Evolutionary conservation across 2,797 vertebrate species (phyloP).

Genomic region (Neostethus bicornis): DNA sequence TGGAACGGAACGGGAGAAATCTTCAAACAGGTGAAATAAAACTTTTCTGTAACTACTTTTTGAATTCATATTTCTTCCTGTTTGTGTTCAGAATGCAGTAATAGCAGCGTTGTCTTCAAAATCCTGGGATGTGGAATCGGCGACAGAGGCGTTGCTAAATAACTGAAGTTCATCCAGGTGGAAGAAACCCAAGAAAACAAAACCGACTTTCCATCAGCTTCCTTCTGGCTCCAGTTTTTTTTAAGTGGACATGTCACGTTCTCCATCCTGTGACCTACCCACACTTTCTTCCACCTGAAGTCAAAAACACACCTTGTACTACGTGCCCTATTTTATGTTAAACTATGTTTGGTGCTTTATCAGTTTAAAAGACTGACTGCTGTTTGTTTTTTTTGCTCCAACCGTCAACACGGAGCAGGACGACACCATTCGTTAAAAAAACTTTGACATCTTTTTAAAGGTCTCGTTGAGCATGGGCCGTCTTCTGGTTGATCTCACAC

Average conservation of each 20-base stretch:
- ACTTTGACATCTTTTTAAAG: too few species aligned
- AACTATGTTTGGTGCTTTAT: conserved; percentile 3
- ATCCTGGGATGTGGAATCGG: conserved; percentile 98
- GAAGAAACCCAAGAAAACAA: conserved; percentile 70
- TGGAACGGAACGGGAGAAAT: too few species aligned
- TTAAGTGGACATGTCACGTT: conserved; percentile 48
- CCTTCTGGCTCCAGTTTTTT: conserved; percentile 48
- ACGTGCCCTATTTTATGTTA: conserved; percentile 19
- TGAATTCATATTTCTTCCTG: neutral
- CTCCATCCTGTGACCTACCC: conserved; percentile 41
- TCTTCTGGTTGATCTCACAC: conserved; percentile 20
- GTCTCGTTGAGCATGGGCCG: conserved; percentile 40
- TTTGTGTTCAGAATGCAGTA: conserved; percentile 89
- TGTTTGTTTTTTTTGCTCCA: too few species aligned
- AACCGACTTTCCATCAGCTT: conserved; percentile 57
- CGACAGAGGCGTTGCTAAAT: conserved; percentile 97
- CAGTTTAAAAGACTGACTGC: conserved; percentile 31
- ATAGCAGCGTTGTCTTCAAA: conserved; percentile 99
- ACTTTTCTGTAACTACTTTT: too few species aligned
- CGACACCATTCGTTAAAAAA: too few species aligned
- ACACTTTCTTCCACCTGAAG: conserved; percentile 15
- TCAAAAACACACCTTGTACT: conserved; percentile 36
- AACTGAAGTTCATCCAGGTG: conserved; percentile 87
- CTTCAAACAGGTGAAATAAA: too few species aligned
- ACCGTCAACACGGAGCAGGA: conserved; percentile 12